Evolutionary conservation across 2,113 vertebrate genomes (phyloP).

Genomic region (Dipodomys spectabilis): DNA sequence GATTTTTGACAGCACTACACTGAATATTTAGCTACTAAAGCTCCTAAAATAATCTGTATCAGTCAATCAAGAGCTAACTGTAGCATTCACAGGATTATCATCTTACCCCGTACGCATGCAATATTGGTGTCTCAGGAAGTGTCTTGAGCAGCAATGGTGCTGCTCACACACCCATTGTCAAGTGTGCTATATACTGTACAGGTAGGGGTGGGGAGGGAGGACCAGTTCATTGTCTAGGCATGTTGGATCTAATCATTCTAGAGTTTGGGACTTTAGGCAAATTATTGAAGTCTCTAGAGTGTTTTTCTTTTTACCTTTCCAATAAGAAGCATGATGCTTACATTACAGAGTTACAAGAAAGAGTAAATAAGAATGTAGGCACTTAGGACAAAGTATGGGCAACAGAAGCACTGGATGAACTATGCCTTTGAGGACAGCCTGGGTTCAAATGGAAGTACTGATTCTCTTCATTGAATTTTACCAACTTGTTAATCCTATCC

Average conservation of each 20-base stretch:
- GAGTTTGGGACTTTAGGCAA: background rate
- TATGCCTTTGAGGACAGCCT: background rate
- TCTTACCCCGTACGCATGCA: background rate
- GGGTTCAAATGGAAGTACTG: background rate
- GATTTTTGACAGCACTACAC: background rate
- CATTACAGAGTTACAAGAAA: background rate
- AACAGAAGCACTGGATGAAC: background rate
- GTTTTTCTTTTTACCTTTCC: background rate
- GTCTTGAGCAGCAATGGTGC: background rate
- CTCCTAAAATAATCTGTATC: background rate
- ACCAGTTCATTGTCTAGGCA: background rate
- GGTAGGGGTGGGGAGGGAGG: background rate
- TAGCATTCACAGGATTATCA: background rate
- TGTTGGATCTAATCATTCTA: background rate
- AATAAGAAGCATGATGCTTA: background rate
- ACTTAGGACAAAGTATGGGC: background rate
- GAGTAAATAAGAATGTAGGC: slow-evolving; percentile 3
- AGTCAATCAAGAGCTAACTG: background rate
- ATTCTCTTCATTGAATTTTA: background rate
- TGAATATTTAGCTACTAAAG: background rate
- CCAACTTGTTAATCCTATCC: background rate
- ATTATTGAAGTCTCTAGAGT: background rate
- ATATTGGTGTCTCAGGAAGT: background rate
- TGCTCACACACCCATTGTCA: background rate
- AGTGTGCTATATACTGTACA: background rate